These are phyloP conservation scores for Ctenoplectra terminalis DNA, from an alignment of 1,140 invertebrate genomes.

Conservation along the genomic window DNA sequence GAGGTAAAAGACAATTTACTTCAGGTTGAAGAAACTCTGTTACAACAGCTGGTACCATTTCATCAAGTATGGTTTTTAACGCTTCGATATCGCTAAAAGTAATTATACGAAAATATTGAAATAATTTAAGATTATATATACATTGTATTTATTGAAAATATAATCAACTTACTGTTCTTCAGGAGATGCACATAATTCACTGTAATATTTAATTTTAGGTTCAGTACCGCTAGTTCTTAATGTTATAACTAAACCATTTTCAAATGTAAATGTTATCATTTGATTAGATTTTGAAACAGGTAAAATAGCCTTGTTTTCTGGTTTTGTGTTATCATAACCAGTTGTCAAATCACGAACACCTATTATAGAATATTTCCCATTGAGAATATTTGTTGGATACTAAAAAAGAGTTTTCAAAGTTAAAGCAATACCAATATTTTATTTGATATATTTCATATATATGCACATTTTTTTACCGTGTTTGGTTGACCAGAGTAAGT, in stretches of 20 bases:
- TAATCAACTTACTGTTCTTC: slow-evolving; percentile 84
- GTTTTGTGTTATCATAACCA: slow-evolving; percentile 91
- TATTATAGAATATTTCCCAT: slow-evolving; percentile 89
- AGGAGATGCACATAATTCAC: slow-evolving; percentile 91
- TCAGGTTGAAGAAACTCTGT: slow-evolving; percentile 92
- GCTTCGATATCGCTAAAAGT: slow-evolving; percentile 87
- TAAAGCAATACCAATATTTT: slow-evolving; percentile 1
- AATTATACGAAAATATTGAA: slow-evolving; percentile 25
- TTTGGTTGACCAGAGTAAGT: slow-evolving; percentile 87
- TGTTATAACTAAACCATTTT: slow-evolving; percentile 93
- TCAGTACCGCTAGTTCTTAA: slow-evolving; percentile 99
- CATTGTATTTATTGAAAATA: background rate
- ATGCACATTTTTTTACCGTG: slow-evolving; percentile 83
- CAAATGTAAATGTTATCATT: slow-evolving; percentile 98
- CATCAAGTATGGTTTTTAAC: slow-evolving; percentile 86
- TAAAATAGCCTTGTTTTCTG: slow-evolving; percentile 89
- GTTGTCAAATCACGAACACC: slow-evolving; percentile 94
- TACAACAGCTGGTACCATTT: slow-evolving; percentile 91
- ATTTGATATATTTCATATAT: background rate
- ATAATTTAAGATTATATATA: background rate
- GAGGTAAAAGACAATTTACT: slow-evolving; percentile 87
- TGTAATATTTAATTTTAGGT: slow-evolving; percentile 99
- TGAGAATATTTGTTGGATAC: slow-evolving; percentile 89
- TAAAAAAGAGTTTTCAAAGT: slow-evolving; percentile 79
- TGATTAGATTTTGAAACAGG: slow-evolving; percentile 91